Evolutionary conservation across 2,113 vertebrate genomes (phyloP).

Genomic region (Myiozetetes cayanensis): DNA sequence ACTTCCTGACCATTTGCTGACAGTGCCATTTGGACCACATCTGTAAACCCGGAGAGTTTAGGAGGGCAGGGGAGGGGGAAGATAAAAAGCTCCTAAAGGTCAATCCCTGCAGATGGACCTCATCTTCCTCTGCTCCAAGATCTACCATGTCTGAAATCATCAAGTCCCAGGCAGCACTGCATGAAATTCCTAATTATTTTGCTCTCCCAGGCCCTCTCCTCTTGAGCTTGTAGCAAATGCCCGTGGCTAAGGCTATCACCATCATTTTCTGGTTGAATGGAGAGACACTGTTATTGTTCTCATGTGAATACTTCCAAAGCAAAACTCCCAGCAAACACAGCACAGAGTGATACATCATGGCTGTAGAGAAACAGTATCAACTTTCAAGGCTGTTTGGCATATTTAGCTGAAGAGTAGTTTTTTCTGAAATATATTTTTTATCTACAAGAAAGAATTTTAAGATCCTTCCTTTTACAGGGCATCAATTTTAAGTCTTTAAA

Average conservation of each 20-base stretch:
- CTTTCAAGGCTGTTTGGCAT: not conserved
- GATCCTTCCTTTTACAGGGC: not conserved
- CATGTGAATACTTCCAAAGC: not conserved
- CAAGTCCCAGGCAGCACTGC: not conserved
- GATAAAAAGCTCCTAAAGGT: not conserved
- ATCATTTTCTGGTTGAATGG: not conserved
- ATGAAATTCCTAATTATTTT: not conserved
- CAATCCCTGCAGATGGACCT: not conserved
- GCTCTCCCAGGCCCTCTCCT: not conserved
- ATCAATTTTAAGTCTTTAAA: not conserved
- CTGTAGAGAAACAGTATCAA: not conserved
- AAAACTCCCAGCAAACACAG: not conserved
- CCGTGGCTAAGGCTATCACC: not conserved
- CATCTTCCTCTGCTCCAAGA: not conserved
- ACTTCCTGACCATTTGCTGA: not conserved
- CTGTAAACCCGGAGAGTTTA: not conserved
- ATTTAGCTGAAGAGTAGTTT: not conserved
- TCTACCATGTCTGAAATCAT: not conserved
- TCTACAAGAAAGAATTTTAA: not conserved
- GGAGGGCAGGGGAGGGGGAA: not conserved
- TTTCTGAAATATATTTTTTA: not conserved
- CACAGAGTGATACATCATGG: not conserved
- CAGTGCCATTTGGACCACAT: not conserved
- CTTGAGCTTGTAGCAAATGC: not conserved
- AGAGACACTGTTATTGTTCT: not conserved